Evolutionary conservation across 2,888 invertebrate genomes (phyloP), one percentile per base, ranked within the genome.

Genomic region (Microplitis manilae): DNA sequence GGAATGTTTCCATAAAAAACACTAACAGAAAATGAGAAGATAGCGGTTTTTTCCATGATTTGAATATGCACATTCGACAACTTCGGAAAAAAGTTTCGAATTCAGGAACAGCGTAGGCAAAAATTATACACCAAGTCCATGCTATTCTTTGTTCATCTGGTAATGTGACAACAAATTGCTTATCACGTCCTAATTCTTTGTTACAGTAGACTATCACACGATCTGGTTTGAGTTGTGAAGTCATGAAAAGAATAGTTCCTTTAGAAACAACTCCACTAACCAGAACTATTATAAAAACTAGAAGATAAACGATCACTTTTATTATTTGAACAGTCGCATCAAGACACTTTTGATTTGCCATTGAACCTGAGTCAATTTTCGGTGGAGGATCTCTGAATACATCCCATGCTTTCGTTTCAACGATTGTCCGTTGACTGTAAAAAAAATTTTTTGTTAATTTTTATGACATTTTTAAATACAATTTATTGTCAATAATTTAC

Each of bases 381-480:
- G 94, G 94, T 8, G 98, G 97, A 84, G 97, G 95, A 90, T 97
- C 95, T 87, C 97, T 92, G 92, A 98, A 98, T 78, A 98, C 97
- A 93, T 98, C 98, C 98, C 98, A 98, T 94, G 95, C 96, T 94
- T 96, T 96, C 85, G 96, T 96, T 90, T 96, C 96, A 87, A 94
- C 94, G 84, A 96, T 94, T 79, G 96, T 96, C 87, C 96, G 92
- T 91, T 95, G 95, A 88, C 96, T 96, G 73, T 91, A 81, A 79
- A 79, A 79, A 82, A 76, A 78, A 76, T 40, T 69, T 2, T 2
- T 1, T 30, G 4, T 30, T 2, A 30, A 30, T 30, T 30, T 20
- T 17, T 8, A 59, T 59, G 0, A 20, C 6, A 40, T 68, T 30
- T 30, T 30, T 9, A 8, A 20, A 17, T 13, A 68, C 6, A 6